A percentile compares a stretch with the other conserved stretches of the same genome.
Evolutionary conservation across 2,888 invertebrate species (phyloP).

Genomic region (Drosophila leonis): DNA sequence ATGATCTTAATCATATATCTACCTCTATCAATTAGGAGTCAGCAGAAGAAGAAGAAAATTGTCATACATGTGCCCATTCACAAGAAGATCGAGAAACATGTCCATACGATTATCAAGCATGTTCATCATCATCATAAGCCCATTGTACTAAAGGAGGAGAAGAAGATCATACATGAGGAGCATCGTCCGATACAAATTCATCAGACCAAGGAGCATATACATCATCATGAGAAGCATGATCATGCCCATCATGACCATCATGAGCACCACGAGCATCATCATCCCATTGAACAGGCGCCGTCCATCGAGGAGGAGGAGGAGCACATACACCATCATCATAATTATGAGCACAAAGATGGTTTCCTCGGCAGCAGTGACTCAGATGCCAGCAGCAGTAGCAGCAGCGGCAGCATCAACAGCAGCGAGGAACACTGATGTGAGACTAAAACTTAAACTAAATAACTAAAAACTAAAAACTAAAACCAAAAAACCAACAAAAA

Average conservation of each 20-base stretch:
- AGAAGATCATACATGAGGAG: constrained; percentile 84
- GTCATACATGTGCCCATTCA: constrained; percentile 84
- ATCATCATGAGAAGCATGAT: constrained; percentile 81
- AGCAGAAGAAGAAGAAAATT: constrained; percentile 84
- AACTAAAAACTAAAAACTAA: constrained; percentile 15
- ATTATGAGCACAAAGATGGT: constrained; percentile 76
- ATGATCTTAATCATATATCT: neutral
- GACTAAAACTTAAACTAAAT: constrained; percentile 14
- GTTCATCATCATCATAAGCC: constrained; percentile 85
- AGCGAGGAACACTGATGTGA: constrained; percentile 57
- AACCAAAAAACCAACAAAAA: constrained; percentile 11
- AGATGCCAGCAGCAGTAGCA: constrained; percentile 51
- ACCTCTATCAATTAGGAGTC: constrained; percentile 34
- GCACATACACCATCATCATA: constrained; percentile 77
- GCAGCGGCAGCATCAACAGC: constrained; percentile 26
- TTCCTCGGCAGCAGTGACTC: constrained; percentile 58
- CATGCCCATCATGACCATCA: constrained; percentile 69
- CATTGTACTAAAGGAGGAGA: constrained; percentile 85
- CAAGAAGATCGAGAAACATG: constrained; percentile 85
- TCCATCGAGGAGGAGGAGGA: constrained; percentile 67
- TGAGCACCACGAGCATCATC: constrained; percentile 68
- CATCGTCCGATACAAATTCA: constrained; percentile 82
- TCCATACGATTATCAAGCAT: constrained; percentile 84
- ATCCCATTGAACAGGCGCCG: constrained; percentile 53
- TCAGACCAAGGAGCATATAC: constrained; percentile 83